Evolutionary conservation across 2,888 invertebrate species (phyloP), one percentile per base, ranked within the genome.

Genomic region (Pseudococcus jackbeardsleyi): DNA sequence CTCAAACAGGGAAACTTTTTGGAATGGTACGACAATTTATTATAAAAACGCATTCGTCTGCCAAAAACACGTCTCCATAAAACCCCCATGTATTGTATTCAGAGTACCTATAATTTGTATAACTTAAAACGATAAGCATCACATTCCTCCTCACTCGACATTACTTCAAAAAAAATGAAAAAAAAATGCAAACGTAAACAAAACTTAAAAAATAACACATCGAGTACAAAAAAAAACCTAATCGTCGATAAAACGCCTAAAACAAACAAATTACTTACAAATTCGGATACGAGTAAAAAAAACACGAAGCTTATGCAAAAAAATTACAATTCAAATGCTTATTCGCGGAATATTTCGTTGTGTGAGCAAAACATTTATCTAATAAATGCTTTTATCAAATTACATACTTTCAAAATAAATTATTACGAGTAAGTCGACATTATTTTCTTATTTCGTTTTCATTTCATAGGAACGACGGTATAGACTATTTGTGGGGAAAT

Each of bases 1-100:
- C 64, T 22, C 22, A 64, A 64, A 64, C 9, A 9, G 64, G 22
- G 19, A 64, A 64, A 64, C 64, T 64, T 64, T 64, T 64, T 64
- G 64, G 64, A 64, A 64, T 64, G 64, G 64, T 64, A 64, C 64
- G 19, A 64, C 50, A 50, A 50, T 46, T 46, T 46, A 46, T 50
- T 50, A 17, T 50, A 50, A 50, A 50, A 50, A 4, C 50, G 50
- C 50, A 50, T 50, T 50, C 50, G 50, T 17, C 17, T 50, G 50
- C 50, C 50, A 50, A 50, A 50, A 50, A 50, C 50, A 50, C 50
- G 50, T 50, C 17, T 50, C 50, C 50, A 50, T 50, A 50, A 50
- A 50, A 50, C 11, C 50, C 50, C 5, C 50, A 17, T 17, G 17
- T 12, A 50, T 50, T 15, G 50, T 17, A 17, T 33, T 33, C 3